These are phyloP conservation scores for Machimus rusticus DNA, from an alignment of 2,888 invertebrate species.

Conservation along the genomic window DNA sequence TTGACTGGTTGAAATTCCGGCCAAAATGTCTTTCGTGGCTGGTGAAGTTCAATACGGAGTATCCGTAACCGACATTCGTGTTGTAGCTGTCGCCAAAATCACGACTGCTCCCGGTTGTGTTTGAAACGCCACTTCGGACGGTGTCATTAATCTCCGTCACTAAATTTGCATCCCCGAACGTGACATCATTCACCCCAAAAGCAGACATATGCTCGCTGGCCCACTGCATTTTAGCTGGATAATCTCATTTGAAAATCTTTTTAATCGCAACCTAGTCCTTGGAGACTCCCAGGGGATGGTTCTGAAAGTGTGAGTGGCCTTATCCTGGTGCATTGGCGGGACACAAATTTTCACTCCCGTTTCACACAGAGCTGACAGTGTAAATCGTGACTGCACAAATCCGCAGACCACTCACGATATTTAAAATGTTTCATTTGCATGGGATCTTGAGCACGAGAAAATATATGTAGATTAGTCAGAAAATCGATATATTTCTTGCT, in stretches of 20 bases:
- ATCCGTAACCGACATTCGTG: background rate
- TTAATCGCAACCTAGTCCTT: conserved; percentile 10
- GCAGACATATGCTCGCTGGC: background rate
- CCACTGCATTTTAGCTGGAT: conserved; percentile 7
- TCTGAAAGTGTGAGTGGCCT: background rate
- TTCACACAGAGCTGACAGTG: background rate
- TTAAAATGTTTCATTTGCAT: background rate
- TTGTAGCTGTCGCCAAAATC: background rate
- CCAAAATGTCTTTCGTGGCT: background rate
- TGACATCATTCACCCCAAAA: conserved; percentile 8
- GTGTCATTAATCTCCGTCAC: conserved; percentile 14
- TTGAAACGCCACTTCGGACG: background rate
- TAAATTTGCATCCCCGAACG: background rate
- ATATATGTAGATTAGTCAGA: background rate
- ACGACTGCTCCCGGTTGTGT: background rate
- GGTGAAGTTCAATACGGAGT: background rate
- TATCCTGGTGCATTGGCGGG: conserved; percentile 23
- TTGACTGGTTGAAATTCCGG: background rate
- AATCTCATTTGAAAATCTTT: background rate
- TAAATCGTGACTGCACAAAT: background rate
- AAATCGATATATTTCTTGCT: background rate
- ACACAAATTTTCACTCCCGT: background rate
- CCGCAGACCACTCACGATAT: background rate
- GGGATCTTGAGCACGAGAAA: background rate
- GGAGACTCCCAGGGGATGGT: background rate